These are phyloP conservation scores for Craterocephalus amniculus DNA, from an alignment of 2,797 vertebrate genomes.

Conservation along the genomic window DNA sequence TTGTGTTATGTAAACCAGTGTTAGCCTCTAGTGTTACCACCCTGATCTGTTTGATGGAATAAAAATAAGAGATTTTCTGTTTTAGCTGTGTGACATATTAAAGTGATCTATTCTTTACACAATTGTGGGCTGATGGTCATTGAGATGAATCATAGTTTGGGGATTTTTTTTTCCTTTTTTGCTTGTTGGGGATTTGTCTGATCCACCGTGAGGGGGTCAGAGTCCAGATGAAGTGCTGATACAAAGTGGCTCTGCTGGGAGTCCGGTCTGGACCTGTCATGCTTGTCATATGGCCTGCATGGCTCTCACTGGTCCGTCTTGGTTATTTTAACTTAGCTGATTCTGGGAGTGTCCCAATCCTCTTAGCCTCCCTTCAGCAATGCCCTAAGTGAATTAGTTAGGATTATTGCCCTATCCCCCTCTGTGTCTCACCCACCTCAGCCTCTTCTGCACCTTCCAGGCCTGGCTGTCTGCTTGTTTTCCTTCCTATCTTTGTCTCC, in stretches of 20 bases:
- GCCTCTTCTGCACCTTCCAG: constrained; percentile 29
- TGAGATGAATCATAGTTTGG: constrained; percentile 2
- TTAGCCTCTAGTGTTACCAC: constrained; percentile 53
- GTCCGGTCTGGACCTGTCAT: constrained; percentile 34
- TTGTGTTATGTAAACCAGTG: constrained; percentile 58
- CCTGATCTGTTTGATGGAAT: constrained; percentile 40
- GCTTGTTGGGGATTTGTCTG: neutral
- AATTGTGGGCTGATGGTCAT: constrained; percentile 37
- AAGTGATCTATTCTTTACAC: constrained; percentile 58
- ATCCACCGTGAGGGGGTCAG: constrained; percentile 2
- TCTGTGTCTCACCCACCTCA: constrained; percentile 54
- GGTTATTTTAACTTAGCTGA: constrained; percentile 86
- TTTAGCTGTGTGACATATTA: constrained; percentile 74
- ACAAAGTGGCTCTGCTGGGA: constrained; percentile 15
- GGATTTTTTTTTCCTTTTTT: neutral
- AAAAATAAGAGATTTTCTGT: constrained; percentile 45
- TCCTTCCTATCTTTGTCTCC: constrained; percentile 17
- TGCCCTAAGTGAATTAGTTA: constrained; percentile 87
- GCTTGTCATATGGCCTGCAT: constrained; percentile 50
- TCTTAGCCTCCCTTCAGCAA: constrained; percentile 88
- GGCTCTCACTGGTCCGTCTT: constrained; percentile 67
- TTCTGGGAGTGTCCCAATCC: constrained; percentile 91
- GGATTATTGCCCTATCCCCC: constrained; percentile 79
- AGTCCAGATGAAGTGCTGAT: neutral
- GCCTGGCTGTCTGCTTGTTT: constrained; percentile 17